Base-by-base conservation (phyloP, 2,113 vertebrate genomes). In the Callaeas wilsoni region DNA sequence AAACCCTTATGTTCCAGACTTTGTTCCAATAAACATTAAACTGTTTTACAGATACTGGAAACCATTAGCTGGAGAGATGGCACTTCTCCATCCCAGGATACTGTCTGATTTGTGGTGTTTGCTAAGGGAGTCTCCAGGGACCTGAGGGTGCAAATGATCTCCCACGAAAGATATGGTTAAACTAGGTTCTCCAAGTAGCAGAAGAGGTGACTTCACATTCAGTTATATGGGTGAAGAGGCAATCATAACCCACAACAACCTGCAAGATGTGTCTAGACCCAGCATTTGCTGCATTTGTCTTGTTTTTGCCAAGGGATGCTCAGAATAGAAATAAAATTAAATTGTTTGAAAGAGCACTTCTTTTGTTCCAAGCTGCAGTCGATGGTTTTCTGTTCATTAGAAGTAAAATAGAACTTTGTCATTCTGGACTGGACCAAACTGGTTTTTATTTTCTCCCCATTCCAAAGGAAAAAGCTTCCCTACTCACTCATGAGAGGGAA, bases 21-120 rank as follows among this genome's bases (percentile, higher is more conserved):
- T 85, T 3, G 25, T 95, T 97, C 92, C 96, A 97, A 93, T 57
- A 90, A 96, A 80, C 90, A 90, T 80, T 76, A 93, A 94, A 95
- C 46, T 57, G 67, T 23, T 93, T 85, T 90, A 91, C 62, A 85
- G 87, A 94, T 64, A 49, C 63, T 94, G 92, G 75, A 93, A 94
- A 65, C n/a, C 49, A 57, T 75, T 42, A 90, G 53, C 53, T 44
- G 63, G n/a, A 95, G 57, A 90, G 26, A 92, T 86, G 79, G 63
- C 59, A 67, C 83, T 85, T 85, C 71, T 85, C 70, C 85, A 86
- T 65, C 59, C 70, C 23, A 65, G 68, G 59, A 59, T 79, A 76
- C 37, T 68, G 35, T 63, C 62, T 73, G 76, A 56, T 76, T 83
- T 63, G 19, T 83, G n/a, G 16, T 71, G 63, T 55, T 83, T 79